Base-by-base conservation (phyloP, 1,140 invertebrate genomes). In the Eulimnadia texana region DNA sequence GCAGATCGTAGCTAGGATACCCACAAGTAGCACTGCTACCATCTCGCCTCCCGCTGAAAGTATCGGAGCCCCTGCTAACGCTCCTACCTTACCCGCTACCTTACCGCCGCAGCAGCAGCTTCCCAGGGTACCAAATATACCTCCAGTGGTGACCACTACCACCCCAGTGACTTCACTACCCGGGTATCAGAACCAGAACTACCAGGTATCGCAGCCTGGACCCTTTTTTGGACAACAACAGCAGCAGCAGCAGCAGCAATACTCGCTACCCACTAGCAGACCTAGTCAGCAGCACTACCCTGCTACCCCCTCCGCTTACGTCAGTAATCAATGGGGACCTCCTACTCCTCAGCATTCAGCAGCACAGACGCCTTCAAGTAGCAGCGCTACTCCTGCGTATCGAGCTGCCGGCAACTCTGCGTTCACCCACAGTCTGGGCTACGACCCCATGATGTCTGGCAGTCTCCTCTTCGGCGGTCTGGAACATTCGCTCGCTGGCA, bases 1-100 rank as follows among this genome's bases (percentile, higher is more conserved):
- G n/a, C 79, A 80, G 67, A 79, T 81, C 68, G 72, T 80, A 24
- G 79, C 80, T 60, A 68, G 79, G 29, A 80, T 77, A 66, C 70
- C 72, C 19, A 76, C 77, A 64, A 78, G 72, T 67, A 59, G 63
- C 53, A 29, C 53, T 23, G 42, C 33, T 64, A 11, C 56, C 23
- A 59, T 63, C 13, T 55, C 62, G 24, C 61, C 65, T n/a, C 55
- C 59, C 29, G 24, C 49, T 33, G 64, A 62, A 50, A 56, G 60
- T 55, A 54, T 59, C 10, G 54, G 50, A 28, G 61, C 63, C 47
- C 61, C 50, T 19, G 52, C 49, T 22, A 29, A 57, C 51, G 42
- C 60, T 61, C 58, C 64, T 50, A 50, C 62, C 33, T 51, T 62
- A 61, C 57, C 47, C n/a, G 54, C 63, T 27, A 61, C 23, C 42